A percentile compares a stretch with the other conserved stretches of the same genome.
These are phyloP conservation scores for Ooceraea biroi DNA, from an alignment of 1,140 invertebrate species.

Conservation along the genomic window DNA sequence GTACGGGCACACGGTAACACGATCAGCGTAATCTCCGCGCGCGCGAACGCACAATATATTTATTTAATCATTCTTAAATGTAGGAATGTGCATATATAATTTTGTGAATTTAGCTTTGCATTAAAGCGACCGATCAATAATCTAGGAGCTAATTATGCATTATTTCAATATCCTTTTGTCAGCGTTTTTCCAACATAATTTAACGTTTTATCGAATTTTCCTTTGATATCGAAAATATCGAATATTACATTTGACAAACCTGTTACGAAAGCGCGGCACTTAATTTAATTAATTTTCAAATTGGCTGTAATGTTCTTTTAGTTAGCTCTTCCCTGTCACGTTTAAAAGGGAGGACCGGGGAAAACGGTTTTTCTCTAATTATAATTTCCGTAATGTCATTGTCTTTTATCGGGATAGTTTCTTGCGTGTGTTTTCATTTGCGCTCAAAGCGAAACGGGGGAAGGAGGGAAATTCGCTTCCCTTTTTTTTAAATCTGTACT, in stretches of 20 bases:
- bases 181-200: conserved; percentile 61
- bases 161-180: conserved; percentile 60
- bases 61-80: conserved; percentile 56
- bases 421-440: conserved; percentile 47
- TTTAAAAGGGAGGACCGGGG: conserved; percentile 33
- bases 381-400: conserved; percentile 60
- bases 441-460: neutral
- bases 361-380: conserved; percentile 55
- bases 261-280: conserved; percentile 59
- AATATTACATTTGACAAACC: conserved; percentile 64
- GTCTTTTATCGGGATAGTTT: conserved; percentile 49
- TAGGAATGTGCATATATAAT: conserved; percentile 35
- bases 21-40: conserved; percentile 36
- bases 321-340: conserved; percentile 57
- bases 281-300: conserved; percentile 65
- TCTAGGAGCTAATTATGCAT: conserved; percentile 60
- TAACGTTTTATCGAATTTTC: conserved; percentile 63
- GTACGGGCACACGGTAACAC: neutral
- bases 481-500: conserved; percentile 28
- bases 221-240: conserved; percentile 63
- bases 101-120: conserved; percentile 55
- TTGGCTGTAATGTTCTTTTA: conserved; percentile 61
- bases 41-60: neutral
- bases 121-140: conserved; percentile 58
- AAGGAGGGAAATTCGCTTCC: neutral